These are phyloP conservation scores for Calidris pygmaea DNA, from an alignment of 2,113 vertebrate species.

Conservation along the genomic window DNA sequence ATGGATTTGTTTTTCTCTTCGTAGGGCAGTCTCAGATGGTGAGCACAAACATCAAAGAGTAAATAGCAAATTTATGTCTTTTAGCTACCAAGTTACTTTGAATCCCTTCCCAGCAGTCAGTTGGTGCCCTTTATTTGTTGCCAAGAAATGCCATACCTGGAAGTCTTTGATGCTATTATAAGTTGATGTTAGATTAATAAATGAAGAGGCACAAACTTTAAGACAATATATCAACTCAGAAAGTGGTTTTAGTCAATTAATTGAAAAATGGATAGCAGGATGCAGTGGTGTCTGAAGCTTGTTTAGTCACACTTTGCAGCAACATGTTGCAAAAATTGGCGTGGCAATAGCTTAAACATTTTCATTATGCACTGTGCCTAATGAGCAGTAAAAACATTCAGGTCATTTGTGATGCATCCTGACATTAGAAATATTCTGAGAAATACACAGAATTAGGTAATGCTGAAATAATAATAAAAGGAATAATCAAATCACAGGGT, in stretches of 20 bases:
- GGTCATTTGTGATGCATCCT: not conserved
- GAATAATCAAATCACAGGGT: not conserved
- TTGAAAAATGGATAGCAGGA: not conserved
- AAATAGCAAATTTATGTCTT: not conserved
- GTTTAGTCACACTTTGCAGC: not conserved
- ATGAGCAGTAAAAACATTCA: not conserved
- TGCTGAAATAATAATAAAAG: not conserved
- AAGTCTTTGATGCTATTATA: not conserved
- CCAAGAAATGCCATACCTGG: not conserved
- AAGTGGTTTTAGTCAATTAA: not conserved
- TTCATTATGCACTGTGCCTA: accelerated
- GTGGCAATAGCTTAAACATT: not conserved
- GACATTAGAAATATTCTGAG: not conserved
- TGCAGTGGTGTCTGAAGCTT: not conserved
- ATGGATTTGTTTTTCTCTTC: not conserved
- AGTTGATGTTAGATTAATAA: not conserved
- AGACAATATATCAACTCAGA: not conserved
- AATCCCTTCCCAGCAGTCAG: not conserved
- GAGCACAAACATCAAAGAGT: not conserved
- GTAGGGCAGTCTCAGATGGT: not conserved
- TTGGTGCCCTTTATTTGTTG: not conserved
- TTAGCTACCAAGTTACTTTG: not conserved
- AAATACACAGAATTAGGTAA: not conserved
- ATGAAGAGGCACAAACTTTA: not conserved
- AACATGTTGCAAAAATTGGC: not conserved